phyloP scores from a whole-genome alignment of 2,797 vertebrate species.

The Apodemus agrarius region DNA sequence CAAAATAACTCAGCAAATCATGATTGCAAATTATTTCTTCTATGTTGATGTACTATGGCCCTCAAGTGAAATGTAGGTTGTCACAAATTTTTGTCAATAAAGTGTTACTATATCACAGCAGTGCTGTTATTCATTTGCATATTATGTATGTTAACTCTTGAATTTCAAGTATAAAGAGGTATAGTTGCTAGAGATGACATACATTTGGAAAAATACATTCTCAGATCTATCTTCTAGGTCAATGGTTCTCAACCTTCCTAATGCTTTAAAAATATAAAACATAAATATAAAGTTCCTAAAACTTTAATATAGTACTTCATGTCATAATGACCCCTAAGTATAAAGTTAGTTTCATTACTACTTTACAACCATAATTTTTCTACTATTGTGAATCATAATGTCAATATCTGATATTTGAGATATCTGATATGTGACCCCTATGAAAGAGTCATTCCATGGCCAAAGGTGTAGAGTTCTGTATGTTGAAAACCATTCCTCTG shows the following conservation, averaged over 20 bases:
- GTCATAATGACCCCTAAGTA: not conserved
- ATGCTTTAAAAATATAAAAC: too few species aligned
- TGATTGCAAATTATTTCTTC: slow-evolving; percentile 2
- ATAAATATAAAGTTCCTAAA: too few species aligned
- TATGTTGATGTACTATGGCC: not conserved
- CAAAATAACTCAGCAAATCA: not conserved
- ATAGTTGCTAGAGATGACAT: not conserved
- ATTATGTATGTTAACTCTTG: not conserved
- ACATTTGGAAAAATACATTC: not conserved
- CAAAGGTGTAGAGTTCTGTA: not conserved
- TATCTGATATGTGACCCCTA: not conserved
- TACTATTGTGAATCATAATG: not conserved
- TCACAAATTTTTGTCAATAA: not conserved
- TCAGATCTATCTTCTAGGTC: not conserved
- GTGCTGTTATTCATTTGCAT: not conserved
- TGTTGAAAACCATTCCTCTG: not conserved
- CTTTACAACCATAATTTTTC: not conserved
- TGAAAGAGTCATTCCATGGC: not conserved
- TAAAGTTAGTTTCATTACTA: not conserved
- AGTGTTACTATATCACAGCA: not conserved
- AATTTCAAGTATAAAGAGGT: not conserved
- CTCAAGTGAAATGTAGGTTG: not conserved
- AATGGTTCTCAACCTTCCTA: not conserved
- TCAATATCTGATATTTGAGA: not conserved
- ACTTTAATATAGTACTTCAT: not conserved